Evolutionary conservation across 2,888 invertebrate species (phyloP).

Genomic region (Ceramica pisi): DNA sequence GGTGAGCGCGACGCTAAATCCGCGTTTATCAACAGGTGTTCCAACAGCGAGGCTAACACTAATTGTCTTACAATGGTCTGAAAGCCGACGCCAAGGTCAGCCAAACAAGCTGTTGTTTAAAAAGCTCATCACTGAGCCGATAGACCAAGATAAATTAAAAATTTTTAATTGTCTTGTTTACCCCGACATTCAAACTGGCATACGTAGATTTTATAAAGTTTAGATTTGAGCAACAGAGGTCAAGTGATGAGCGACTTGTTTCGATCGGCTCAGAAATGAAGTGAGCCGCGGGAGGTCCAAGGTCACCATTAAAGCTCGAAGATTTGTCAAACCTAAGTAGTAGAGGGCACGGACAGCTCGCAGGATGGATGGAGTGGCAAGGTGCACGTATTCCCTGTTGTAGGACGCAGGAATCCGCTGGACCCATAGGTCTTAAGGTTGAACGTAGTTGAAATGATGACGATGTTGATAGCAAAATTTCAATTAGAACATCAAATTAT

Average conservation of each 20-base stretch:
- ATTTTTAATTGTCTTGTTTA: constrained; percentile 22
- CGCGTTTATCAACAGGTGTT: constrained; percentile 1
- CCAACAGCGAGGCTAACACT: neutral
- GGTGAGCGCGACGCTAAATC: neutral
- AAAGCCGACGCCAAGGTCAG: constrained; percentile 7
- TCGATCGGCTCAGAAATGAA: neutral
- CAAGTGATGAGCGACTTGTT: neutral
- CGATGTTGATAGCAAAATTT: neutral
- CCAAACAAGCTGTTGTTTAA: constrained; percentile 4
- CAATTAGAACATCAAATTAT: too few species aligned
- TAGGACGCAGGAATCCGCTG: neutral
- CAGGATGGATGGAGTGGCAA: neutral
- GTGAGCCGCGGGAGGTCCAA: neutral
- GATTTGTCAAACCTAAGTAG: neutral
- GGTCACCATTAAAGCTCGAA: neutral
- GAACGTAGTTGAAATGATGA: too few species aligned
- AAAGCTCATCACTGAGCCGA: neutral
- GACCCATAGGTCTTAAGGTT: too few species aligned
- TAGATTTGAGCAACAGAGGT: constrained; percentile 1
- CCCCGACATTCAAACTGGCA: constrained; percentile 19
- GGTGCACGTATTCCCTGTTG: neutral
- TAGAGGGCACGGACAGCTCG: neutral
- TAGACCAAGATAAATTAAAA: neutral
- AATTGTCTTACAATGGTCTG: constrained; percentile 10
- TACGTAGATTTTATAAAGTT: neutral